Base-by-base conservation (phyloP, 2,113 vertebrate genomes). In the Crotalus viridis region DNA sequence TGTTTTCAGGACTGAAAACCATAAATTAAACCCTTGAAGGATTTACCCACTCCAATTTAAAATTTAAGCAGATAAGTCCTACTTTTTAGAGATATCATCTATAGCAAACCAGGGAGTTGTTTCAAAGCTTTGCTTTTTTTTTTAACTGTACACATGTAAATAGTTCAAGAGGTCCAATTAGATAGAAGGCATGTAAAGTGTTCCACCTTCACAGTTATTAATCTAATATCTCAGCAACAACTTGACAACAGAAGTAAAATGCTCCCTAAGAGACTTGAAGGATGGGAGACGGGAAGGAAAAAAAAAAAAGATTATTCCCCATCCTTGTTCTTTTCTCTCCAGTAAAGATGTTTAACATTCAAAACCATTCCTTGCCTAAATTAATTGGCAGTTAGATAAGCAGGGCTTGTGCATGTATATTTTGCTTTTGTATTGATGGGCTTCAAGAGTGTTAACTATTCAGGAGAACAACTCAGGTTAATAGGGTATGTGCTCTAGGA, bases 221-320 rank as follows among this genome's bases (percentile, higher is more conserved):
- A 96, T 59, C 64, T 85, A 94, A 96, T 98, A 97, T 96, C 96
- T 97, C 95, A 81, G 97, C 97, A 98, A 97, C 97, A 98, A 97
- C 97, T 97, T 97, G 96, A 98, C 94, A 97, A 96, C 96, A 97
- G 97, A 98, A 81, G 56, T 97, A 97, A 97, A 97, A 97, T 96
- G 95, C 48, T 94, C 91, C 97, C 94, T 96, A 93, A 88, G 95
- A 97, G 96, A 98, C 96, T 8, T 96, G 96, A 89, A 94, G 88
- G 92, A 94, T 95, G 93, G 9, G 6, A 12, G 1, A 26, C 5
- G 39, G 7, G 24, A 39, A 22, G 5, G 26, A 3, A 1, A 0
- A 9, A 2, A 9, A 2, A 2, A 21, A 9, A 9, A 3, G 33
- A 81, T 19, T 81, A 81, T 39, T 39, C 33, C n/a, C 28, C 46